These are phyloP conservation scores for Eupithecia vulgata DNA, from an alignment of 2,888 invertebrate species.

Conservation along the genomic window DNA sequence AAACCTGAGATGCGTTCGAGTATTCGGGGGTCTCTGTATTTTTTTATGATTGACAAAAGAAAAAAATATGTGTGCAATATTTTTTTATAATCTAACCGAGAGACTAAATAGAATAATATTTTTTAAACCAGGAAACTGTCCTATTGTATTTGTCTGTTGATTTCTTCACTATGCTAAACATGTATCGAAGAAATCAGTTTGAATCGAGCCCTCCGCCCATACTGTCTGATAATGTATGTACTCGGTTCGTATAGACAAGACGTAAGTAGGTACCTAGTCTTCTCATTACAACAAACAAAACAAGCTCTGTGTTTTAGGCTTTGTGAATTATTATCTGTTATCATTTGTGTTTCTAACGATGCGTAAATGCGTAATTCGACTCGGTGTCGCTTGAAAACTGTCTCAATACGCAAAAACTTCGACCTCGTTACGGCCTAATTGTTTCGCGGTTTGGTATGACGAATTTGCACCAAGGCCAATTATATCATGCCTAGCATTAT, in stretches of 20 bases:
- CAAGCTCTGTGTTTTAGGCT: neutral
- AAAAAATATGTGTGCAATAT: no score
- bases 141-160: no score
- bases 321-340: neutral
- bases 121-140: no score
- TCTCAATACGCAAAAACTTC: constrained; percentile 12
- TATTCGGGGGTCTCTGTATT: no score
- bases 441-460: constrained; percentile 19
- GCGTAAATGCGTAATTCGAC: neutral
- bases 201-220: neutral
- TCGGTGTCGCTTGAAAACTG: neutral
- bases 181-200: neutral
- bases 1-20: no score
- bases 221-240: neutral
- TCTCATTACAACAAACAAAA: neutral
- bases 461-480: constrained; percentile 22
- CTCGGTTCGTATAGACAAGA: neutral
- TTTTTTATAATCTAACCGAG: no score
- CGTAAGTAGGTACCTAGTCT: neutral
- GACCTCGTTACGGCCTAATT: constrained; percentile 3
- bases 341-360: neutral
- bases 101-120: no score
- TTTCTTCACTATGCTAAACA: no score
- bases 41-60: no score
- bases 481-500: neutral